Percentiles rank a stretch among this genome's conserved stretches.
Evolutionary conservation across 2,113 vertebrate species (phyloP).

Genomic region (Diglossa brunneiventris): DNA sequence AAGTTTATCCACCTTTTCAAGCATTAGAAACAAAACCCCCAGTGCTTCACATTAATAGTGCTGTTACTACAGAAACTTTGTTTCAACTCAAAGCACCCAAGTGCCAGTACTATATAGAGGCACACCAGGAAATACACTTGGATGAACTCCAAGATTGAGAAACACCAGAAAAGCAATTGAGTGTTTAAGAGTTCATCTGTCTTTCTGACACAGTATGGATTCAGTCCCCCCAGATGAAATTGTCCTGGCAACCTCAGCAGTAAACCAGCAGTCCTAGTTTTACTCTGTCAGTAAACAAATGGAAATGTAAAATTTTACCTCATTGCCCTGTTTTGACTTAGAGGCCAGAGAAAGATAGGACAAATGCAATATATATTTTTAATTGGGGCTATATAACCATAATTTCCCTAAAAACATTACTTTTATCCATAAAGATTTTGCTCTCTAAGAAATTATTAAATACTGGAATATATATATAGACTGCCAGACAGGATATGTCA

Average conservation of each 20-base stretch:
- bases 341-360: background rate
- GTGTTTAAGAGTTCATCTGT: constrained; percentile 18
- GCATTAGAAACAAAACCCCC: background rate
- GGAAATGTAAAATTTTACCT: background rate
- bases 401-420: background rate
- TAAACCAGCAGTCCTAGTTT: background rate
- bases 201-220: constrained; percentile 8
- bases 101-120: background rate
- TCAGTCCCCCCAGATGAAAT: background rate
- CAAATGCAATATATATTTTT: background rate
- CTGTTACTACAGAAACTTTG: background rate
- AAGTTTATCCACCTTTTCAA: background rate
- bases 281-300: background rate
- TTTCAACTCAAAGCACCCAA: background rate
- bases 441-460: background rate
- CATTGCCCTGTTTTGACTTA: background rate
- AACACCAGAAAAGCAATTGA: background rate
- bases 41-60: background rate
- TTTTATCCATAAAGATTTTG: background rate
- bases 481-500: background rate
- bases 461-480: background rate
- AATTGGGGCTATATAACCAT: background rate
- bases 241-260: background rate
- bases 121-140: background rate
- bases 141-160: background rate